Percentiles rank a stretch among this genome's conserved stretches.
phyloP scores from a whole-genome alignment of 2,888 invertebrate species.

The Himalopsyche kuldschensis region DNA sequence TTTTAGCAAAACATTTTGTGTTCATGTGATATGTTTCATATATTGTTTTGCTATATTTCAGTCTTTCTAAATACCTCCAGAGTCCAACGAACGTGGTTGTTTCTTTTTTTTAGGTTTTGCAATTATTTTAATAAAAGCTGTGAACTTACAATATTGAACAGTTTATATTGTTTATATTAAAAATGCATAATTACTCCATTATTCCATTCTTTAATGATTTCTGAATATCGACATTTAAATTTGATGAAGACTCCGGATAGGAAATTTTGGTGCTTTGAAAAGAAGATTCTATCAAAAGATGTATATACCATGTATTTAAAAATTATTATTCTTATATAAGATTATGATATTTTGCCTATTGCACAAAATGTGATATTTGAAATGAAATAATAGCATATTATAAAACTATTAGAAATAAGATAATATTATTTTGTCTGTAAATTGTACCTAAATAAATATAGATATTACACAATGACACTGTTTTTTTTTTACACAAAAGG shows the following conservation, averaged over 20 bases:
- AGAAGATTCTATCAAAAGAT: constrained; percentile 7
- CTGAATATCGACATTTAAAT: neutral
- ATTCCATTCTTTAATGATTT: neutral
- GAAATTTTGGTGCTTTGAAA: constrained; percentile 19
- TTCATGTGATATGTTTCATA: neutral
- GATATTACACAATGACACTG: neutral
- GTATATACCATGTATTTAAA: constrained; percentile 13
- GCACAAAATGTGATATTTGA: constrained; percentile 20
- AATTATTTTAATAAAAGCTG: neutral
- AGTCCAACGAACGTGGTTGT: neutral
- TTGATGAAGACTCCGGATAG: neutral
- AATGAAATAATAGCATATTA: constrained; percentile 8
- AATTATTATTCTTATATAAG: constrained; percentile 1
- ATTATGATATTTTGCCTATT: constrained; percentile 22
- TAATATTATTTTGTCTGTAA: neutral
- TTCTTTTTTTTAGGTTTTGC: neutral
- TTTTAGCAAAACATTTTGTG: neutral
- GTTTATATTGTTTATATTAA: neutral
- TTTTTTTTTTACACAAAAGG: neutral
- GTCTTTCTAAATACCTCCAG: neutral
- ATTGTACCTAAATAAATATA: constrained; percentile 1
- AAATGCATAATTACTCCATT: neutral
- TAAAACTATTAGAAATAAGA: neutral
- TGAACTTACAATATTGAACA: neutral
- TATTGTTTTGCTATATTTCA: neutral